Evolutionary conservation across 2,113 vertebrate genomes (phyloP).

Genomic region (Columba janthina): DNA sequence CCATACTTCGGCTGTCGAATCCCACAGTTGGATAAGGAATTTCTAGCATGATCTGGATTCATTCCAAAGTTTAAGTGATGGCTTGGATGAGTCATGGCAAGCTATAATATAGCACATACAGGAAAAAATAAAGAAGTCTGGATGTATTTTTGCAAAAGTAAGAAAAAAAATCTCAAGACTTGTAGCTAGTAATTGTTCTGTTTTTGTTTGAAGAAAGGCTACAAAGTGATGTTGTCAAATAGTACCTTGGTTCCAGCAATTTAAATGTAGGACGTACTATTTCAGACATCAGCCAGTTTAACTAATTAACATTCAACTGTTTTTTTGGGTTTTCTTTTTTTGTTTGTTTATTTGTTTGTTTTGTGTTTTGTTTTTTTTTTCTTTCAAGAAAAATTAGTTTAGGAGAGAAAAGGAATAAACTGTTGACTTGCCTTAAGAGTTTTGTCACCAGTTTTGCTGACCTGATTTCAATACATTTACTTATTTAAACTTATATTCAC

Average conservation of each 20-base stretch:
- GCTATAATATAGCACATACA: constrained; percentile 66
- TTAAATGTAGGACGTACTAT: not conserved
- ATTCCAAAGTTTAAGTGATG: constrained; percentile 99
- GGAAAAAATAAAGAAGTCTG: not conserved
- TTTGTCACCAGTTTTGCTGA: constrained; percentile 29
- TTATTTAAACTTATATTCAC: constrained; percentile 10
- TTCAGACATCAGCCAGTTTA: constrained; percentile 16
- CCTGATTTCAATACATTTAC: constrained; percentile 2
- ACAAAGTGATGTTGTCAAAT: not conserved
- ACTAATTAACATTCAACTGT: constrained; percentile 20
- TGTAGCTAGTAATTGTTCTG: not conserved
- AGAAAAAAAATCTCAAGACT: not conserved
- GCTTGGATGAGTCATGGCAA: constrained; percentile 98
- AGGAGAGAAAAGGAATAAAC: constrained; percentile 26
- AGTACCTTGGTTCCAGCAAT: constrained; percentile 43
- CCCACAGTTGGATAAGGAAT: constrained; percentile 97
- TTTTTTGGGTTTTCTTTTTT: too few species aligned
- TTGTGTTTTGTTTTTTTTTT: not conserved
- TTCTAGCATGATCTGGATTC: constrained; percentile 98
- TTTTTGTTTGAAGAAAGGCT: constrained; percentile 15
- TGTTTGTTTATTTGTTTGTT: too few species aligned
- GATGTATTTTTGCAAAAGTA: not conserved
- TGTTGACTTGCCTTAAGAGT: not conserved
- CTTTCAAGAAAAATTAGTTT: constrained; percentile 7
- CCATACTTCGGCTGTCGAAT: constrained; percentile 98